phyloP scores from a whole-genome alignment of 2,888 invertebrate species.

The Spisula solida region DNA sequence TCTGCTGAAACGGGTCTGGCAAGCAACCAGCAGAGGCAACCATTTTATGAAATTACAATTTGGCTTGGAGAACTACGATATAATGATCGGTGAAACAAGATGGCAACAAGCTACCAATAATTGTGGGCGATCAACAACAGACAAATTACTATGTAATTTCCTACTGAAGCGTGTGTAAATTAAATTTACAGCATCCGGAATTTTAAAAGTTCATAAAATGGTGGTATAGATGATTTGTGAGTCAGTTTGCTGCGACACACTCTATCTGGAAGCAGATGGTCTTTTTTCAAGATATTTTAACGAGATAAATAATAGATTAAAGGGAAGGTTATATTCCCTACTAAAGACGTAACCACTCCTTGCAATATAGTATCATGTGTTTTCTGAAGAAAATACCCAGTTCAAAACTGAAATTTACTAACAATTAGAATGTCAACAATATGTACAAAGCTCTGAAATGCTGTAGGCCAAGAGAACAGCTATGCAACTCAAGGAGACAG shows the following conservation, averaged over 20 bases:
- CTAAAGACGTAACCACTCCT: not conserved
- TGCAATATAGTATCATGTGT: not conserved
- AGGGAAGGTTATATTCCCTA: not conserved
- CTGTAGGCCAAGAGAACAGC: too few relatives aligned
- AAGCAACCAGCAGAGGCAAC: slow-evolving; percentile 36
- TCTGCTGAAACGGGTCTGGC: slow-evolving; percentile 50
- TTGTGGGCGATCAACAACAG: slow-evolving; percentile 22
- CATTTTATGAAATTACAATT: slow-evolving; percentile 25
- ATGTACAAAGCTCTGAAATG: too few relatives aligned
- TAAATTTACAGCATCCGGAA: slow-evolving; percentile 22
- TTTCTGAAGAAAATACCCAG: not conserved
- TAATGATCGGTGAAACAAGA: not conserved
- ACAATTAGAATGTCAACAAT: too few relatives aligned
- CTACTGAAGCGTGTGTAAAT: slow-evolving; percentile 29
- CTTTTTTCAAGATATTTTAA: slow-evolving; percentile 7
- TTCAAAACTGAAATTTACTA: not conserved
- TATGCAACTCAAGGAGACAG: too few relatives aligned
- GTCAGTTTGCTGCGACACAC: not conserved
- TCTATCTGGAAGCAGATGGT: not conserved
- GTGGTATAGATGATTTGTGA: not conserved
- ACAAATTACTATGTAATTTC: slow-evolving; percentile 44
- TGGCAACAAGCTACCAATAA: not conserved
- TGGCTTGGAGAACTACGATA: not conserved
- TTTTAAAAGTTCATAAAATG: slow-evolving; percentile 24
- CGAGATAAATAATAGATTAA: slow-evolving; percentile 15